These are phyloP conservation scores for Thumatha senex DNA, from an alignment of 2,888 invertebrate species.

Conservation along the genomic window DNA sequence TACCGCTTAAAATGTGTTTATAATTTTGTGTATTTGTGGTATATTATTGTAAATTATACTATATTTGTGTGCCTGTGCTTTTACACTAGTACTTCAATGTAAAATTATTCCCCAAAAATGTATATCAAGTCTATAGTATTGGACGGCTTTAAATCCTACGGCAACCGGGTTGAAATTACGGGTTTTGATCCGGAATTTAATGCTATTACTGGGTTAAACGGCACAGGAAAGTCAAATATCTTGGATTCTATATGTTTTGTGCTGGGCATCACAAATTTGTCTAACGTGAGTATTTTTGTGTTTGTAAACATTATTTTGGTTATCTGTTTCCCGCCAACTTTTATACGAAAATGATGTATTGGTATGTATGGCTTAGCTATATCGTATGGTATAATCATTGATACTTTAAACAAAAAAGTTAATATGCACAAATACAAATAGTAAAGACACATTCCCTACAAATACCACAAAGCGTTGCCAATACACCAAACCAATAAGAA, in stretches of 20 bases:
- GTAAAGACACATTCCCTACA: no score
- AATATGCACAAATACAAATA: no score
- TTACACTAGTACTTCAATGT: background rate
- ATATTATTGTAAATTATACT: background rate
- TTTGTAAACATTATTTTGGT: conserved; percentile 14
- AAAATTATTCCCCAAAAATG: conserved; percentile 83
- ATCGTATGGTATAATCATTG: no score
- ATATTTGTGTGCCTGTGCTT: background rate
- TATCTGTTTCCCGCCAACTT: conserved; percentile 42
- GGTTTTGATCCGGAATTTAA: conserved; percentile 98
- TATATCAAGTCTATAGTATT: conserved; percentile 95
- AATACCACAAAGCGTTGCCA: no score
- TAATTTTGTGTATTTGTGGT: background rate
- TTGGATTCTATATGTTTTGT: conserved; percentile 99
- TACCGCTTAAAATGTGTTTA: no score
- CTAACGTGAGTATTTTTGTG: conserved; percentile 87
- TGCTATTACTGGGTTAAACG: conserved; percentile 98
- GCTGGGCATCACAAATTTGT: conserved; percentile 95
- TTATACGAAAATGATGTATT: no score
- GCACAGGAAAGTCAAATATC: conserved; percentile 98
- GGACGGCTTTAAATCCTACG: conserved; percentile 99
- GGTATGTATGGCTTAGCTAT: no score
- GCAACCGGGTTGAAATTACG: conserved; percentile 94
- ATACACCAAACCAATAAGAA: no score
- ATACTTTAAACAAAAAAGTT: no score